Evolutionary conservation across 1,140 invertebrate species (phyloP).

Genomic region (Aphaenogaster floridana): DNA sequence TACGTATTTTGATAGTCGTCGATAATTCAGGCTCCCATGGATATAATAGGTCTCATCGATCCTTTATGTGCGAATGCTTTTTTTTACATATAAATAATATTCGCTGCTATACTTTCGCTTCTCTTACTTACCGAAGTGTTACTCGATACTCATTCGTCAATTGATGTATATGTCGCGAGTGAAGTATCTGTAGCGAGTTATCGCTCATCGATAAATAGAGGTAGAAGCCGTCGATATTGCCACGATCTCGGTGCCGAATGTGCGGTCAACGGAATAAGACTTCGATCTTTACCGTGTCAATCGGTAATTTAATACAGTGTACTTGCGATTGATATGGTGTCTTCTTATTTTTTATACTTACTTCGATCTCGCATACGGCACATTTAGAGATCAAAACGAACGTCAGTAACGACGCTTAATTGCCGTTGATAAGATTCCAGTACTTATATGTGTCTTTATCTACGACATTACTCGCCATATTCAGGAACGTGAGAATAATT

Average conservation of each 20-base stretch:
- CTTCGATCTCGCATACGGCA: constrained; percentile 47
- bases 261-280: constrained; percentile 30
- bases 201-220: constrained; percentile 64
- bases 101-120: constrained; percentile 39
- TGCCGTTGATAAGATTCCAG: constrained; percentile 70
- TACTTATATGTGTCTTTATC: constrained; percentile 65
- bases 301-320: constrained; percentile 21
- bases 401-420: constrained; percentile 58
- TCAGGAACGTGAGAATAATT: constrained; percentile 72
- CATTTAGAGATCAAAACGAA: constrained; percentile 58
- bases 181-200: constrained; percentile 51
- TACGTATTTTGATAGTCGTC: constrained; percentile 44
- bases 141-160: constrained; percentile 32
- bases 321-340: not conserved
- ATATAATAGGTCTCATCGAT: constrained; percentile 40
- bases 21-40: constrained; percentile 58
- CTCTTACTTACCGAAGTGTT: constrained; percentile 14
- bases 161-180: constrained; percentile 45
- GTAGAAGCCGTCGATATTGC: constrained; percentile 67
- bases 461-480: constrained; percentile 76
- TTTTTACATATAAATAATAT: constrained; percentile 61
- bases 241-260: constrained; percentile 65
- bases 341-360: constrained; percentile 9
- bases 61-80: constrained; percentile 41
- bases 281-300: constrained; percentile 6